Percentiles rank a stretch among this genome's conserved stretches.
phyloP scores from a whole-genome alignment of 2,888 invertebrate species.

The Drosophila neotestacea region DNA sequence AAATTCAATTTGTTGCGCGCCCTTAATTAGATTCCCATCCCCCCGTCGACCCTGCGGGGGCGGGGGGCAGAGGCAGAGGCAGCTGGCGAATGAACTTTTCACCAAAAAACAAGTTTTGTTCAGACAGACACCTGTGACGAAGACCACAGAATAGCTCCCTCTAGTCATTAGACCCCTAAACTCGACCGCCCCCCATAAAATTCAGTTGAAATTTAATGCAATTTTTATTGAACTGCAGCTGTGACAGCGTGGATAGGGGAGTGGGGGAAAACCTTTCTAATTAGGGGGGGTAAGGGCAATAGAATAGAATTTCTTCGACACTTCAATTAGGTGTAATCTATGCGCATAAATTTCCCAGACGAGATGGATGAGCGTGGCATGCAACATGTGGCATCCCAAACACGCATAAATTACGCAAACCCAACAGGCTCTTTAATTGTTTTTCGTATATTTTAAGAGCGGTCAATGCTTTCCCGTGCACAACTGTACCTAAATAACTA shows the following conservation, averaged over 20 bases:
- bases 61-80: neutral
- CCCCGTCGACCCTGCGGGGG: neutral
- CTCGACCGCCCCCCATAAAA: neutral
- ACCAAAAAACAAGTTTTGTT: constrained; percentile 17
- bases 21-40: constrained; percentile 72
- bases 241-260: neutral
- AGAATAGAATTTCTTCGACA: constrained; percentile 43
- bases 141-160: constrained; percentile 7
- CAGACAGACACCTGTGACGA: constrained; percentile 55
- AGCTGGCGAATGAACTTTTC: constrained; percentile 32
- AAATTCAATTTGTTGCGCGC: constrained; percentile 77
- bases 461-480: constrained; percentile 7
- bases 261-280: constrained; percentile 47
- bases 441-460: constrained; percentile 1
- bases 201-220: constrained; percentile 48
- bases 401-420: constrained; percentile 49
- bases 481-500: constrained; percentile 29
- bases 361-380: constrained; percentile 37
- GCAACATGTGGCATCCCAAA: constrained; percentile 68
- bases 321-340: constrained; percentile 73
- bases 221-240: constrained; percentile 57
- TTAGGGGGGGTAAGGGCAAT: constrained; percentile 39
- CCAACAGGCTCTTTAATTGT: constrained; percentile 24
- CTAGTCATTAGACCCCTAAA: constrained; percentile 1
- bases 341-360: constrained; percentile 72